These are phyloP conservation scores for Calonectris borealis DNA, from an alignment of 2,113 vertebrate species.

Conservation along the genomic window DNA sequence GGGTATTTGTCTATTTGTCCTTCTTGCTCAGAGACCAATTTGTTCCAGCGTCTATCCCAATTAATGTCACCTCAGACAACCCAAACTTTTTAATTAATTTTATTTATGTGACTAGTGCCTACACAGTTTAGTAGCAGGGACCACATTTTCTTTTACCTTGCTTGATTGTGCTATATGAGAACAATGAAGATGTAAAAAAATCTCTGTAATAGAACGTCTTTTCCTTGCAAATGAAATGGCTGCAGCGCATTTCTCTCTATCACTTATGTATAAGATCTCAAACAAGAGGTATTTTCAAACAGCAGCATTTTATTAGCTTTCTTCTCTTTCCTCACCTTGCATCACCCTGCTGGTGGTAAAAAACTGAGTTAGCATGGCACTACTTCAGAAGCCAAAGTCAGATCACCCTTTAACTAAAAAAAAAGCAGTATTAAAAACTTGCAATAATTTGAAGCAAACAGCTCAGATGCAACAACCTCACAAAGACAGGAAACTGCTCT, in stretches of 20 bases:
- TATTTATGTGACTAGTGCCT: neutral
- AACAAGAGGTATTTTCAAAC: neutral
- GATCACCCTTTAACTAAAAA: neutral
- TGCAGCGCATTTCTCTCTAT: neutral
- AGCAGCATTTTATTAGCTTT: neutral
- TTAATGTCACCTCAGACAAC: neutral
- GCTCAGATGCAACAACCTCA: neutral
- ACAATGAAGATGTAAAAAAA: neutral
- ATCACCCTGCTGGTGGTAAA: neutral
- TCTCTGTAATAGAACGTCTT: neutral
- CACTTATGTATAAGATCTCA: neutral
- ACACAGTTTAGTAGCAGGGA: neutral
- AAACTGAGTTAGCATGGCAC: neutral
- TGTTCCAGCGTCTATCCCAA: neutral
- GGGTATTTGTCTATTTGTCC: neutral
- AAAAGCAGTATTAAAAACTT: neutral
- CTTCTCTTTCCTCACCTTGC: neutral
- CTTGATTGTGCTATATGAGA: neutral
- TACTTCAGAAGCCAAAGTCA: neutral
- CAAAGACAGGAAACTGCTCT: neutral
- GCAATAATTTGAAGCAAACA: neutral
- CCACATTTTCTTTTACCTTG: neutral
- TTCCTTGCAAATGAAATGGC: neutral
- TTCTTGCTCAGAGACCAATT: neutral
- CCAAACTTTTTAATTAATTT: neutral